Base-by-base conservation (phyloP, 2,113 vertebrate species). In the Rhinolophus sinicus region DNA sequence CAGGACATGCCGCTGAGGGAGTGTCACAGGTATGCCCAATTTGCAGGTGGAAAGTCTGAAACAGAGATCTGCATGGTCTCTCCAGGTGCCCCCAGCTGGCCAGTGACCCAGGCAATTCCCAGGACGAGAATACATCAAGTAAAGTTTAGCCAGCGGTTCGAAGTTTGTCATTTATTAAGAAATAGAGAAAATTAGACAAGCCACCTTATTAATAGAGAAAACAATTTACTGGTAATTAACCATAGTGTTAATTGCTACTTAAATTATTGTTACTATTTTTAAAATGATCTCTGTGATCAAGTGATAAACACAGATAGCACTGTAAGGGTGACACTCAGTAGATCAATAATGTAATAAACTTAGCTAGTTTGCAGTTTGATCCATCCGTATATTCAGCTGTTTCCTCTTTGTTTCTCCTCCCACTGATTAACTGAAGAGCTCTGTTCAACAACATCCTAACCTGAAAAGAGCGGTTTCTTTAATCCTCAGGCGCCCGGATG, bases 11-110 rank as follows among this genome's bases (percentile, higher is more conserved):
- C 33, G 5, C 30, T 2, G 6, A 3, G 7, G 35, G n/a, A 3
- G 0, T 2, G 19, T 38, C 3, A 1, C 44, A 19, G 18, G 30
- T 8, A 18, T 6, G 30, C 58, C 38, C 9, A 50, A 5, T 15
- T 1, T 47, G 52, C 33, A 60, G 81, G 38, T 4, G 62, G 60
- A 33, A 38, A 38, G 73, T 13, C 70, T 1, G 52, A 77, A 60
- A 15, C 13, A 44, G 16, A 11, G 56, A 38, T 13, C 3, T 38
- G 56, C 26, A 9, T n/a, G 22, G 40, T 12, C 1, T 28, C 10
- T 4, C 38, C 58, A 50, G 47, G 76, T 19, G 5, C 19, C 16
- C 33, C 33, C 24, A 16, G 62, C 3, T 15, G 52, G 6, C 72
- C 52, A 50, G 26, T 1, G 16, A 21, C 56, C 19, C 52, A 28